These are phyloP conservation scores for Calephelis nemesis DNA, from an alignment of 1,140 invertebrate genomes.

Conservation along the genomic window DNA sequence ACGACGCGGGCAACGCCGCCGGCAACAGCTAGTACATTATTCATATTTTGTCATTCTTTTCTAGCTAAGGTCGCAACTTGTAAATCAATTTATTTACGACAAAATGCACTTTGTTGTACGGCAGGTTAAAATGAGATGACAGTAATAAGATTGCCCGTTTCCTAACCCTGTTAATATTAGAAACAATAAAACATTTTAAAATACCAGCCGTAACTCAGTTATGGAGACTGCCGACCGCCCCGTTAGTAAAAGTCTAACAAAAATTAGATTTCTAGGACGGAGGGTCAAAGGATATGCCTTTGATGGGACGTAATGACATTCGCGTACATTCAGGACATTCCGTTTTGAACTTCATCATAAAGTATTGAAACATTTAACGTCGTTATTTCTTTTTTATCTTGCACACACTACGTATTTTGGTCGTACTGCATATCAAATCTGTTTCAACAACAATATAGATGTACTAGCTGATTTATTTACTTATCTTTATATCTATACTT, in stretches of 20 bases:
- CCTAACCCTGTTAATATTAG: background rate
- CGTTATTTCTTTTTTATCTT: background rate
- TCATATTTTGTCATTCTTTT: too few species aligned
- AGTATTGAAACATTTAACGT: background rate
- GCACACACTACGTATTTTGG: too few species aligned
- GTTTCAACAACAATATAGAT: too few species aligned
- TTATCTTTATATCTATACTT: too few species aligned
- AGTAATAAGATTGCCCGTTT: background rate
- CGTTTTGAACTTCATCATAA: conserved; percentile 24
- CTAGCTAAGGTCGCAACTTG: too few species aligned
- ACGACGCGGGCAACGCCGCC: too few species aligned
- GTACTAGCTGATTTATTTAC: too few species aligned
- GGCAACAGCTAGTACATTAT: too few species aligned
- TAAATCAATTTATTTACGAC: too few species aligned
- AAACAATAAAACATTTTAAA: conserved; percentile 49
- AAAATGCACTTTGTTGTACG: too few species aligned
- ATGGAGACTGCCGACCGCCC: conserved; percentile 33
- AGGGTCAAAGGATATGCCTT: conserved; percentile 42
- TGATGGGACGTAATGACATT: conserved; percentile 56
- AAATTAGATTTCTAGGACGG: conserved; percentile 61
- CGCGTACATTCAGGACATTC: conserved; percentile 17
- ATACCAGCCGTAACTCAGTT: conserved; percentile 47
- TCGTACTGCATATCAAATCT: too few species aligned
- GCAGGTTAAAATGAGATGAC: background rate
- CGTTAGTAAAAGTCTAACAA: conserved; percentile 53